phyloP scores from a whole-genome alignment of 2,888 invertebrate genomes.

The Microctonus brassicae region DNA sequence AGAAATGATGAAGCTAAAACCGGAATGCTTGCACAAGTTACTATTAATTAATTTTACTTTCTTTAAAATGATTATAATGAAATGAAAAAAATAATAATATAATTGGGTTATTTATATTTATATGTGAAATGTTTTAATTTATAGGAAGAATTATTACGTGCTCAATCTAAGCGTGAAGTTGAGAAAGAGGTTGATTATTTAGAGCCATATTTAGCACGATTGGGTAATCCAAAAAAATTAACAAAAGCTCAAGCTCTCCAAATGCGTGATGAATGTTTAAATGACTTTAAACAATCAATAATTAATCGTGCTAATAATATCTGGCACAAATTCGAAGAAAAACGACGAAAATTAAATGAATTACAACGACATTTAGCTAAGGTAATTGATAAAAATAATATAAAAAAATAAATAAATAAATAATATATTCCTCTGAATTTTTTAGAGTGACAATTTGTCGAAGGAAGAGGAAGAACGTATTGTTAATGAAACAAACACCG shows the following conservation, averaged over 20 bases:
- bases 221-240: conserved; percentile 72
- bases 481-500: conserved; percentile 71
- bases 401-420: neutral
- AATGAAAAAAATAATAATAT: neutral
- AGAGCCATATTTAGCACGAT: conserved; percentile 75
- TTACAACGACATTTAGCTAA: conserved; percentile 74
- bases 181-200: conserved; percentile 76
- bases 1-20: conserved; percentile 72
- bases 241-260: conserved; percentile 69
- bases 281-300: conserved; percentile 77
- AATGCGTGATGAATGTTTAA: conserved; percentile 74
- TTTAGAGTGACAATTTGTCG: conserved; percentile 70
- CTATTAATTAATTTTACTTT: conserved; percentile 6
- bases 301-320: conserved; percentile 76
- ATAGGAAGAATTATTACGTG: conserved; percentile 72
- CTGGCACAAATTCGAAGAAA: conserved; percentile 77
- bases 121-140: conserved; percentile 16
- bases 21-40: conserved; percentile 72
- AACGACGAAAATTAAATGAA: conserved; percentile 71
- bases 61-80: neutral
- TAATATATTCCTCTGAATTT: conserved; percentile 2
- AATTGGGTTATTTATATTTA: neutral
- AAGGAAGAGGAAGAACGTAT: conserved; percentile 75
- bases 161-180: conserved; percentile 74
- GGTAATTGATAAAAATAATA: conserved; percentile 44